Percentiles rank a stretch among this genome's conserved stretches.
These are phyloP conservation scores for Ips nitidus DNA, from an alignment of 1,140 invertebrate genomes.

Conservation along the genomic window DNA sequence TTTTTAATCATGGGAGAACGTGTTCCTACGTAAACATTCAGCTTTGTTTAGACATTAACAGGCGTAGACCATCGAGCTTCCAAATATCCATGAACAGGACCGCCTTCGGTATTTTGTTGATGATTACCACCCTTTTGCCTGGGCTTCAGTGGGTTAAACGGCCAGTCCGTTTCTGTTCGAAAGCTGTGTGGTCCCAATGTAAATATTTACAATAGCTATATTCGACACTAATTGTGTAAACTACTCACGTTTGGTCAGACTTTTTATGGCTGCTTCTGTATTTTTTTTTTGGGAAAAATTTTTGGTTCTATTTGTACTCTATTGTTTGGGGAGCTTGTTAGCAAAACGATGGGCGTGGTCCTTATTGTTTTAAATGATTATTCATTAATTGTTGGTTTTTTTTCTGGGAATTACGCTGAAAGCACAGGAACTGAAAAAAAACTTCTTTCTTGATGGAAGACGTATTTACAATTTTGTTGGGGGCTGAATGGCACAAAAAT, in stretches of 20 bases:
- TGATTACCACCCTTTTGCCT: background rate
- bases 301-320: constrained; percentile 19
- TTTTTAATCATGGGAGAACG: constrained; percentile 35
- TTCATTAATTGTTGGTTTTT: too few species aligned
- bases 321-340: constrained; percentile 10
- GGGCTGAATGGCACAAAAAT: constrained; percentile 18
- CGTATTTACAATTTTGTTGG: constrained; percentile 14
- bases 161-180: background rate
- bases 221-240: constrained; percentile 37
- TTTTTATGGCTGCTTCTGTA: constrained; percentile 34
- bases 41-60: constrained; percentile 34
- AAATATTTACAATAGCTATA: constrained; percentile 35
- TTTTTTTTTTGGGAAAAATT: constrained; percentile 27
- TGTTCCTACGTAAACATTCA: constrained; percentile 25
- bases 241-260: constrained; percentile 33
- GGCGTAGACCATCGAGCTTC: constrained; percentile 25
- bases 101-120: background rate
- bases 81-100: constrained; percentile 30
- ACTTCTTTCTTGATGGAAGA: too few species aligned
- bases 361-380: too few species aligned
- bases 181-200: constrained; percentile 32
- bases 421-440: too few species aligned
- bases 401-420: too few species aligned
- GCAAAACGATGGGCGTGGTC: background rate
- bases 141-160: background rate